These are phyloP conservation scores for Plagiodera versicolora DNA, from an alignment of 2,888 invertebrate species.

Conservation along the genomic window DNA sequence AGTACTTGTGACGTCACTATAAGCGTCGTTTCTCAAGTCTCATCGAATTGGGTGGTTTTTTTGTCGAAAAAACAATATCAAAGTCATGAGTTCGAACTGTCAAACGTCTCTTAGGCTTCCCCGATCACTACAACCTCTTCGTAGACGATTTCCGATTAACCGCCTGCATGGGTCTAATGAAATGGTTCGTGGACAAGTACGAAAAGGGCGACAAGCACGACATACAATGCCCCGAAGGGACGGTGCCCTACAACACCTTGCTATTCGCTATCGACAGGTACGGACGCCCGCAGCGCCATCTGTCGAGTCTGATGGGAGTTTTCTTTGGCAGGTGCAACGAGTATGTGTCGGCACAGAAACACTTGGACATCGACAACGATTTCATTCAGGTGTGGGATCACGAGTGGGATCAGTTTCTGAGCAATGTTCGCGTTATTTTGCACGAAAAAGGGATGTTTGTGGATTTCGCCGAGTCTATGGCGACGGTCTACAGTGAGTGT, in stretches of 20 bases:
- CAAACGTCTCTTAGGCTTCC: conserved; percentile 57
- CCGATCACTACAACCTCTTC: conserved; percentile 80
- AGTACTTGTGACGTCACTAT: no score
- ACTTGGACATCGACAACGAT: conserved; percentile 73
- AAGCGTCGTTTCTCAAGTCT: no score
- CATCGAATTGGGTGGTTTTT: no score
- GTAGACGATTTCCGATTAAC: conserved; percentile 88
- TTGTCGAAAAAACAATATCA: no score
- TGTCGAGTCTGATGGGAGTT: no score
- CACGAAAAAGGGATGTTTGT: conserved; percentile 59
- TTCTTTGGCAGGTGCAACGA: conserved; percentile 78
- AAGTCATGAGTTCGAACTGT: no score
- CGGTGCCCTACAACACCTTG: conserved; percentile 73
- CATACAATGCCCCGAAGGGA: conserved; percentile 62
- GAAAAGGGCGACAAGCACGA: conserved; percentile 57
- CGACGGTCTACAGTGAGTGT: conserved; percentile 25
- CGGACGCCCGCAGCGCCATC: no score
- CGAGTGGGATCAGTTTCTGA: conserved; percentile 87
- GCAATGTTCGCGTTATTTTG: conserved; percentile 68
- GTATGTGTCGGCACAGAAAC: conserved; percentile 71
- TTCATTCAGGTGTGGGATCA: conserved; percentile 69
- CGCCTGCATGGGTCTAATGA: conserved; percentile 81
- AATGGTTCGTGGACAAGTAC: conserved; percentile 67
- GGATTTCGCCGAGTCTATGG: conserved; percentile 30
- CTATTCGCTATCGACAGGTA: conserved; percentile 74